These are phyloP conservation scores for Nymphicus hollandicus DNA, from an alignment of 2,113 vertebrate species.

Conservation along the genomic window DNA sequence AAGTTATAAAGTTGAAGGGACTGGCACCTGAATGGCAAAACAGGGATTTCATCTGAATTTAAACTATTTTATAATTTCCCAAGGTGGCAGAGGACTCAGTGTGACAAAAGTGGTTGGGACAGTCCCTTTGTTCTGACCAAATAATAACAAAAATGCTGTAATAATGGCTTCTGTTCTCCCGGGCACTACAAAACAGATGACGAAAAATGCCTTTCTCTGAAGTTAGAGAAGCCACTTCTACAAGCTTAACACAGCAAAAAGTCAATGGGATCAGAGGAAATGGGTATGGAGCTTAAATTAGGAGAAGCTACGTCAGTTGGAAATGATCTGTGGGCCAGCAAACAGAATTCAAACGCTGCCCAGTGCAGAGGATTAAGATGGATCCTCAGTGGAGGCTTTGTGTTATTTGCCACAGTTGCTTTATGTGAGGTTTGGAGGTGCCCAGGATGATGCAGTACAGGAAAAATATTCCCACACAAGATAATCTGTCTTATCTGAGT, in stretches of 20 bases:
- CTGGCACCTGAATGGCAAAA: neutral
- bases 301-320: neutral
- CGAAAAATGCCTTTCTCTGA: neutral
- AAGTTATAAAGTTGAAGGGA: neutral
- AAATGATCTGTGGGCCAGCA: neutral
- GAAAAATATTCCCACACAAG: neutral
- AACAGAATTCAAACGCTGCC: neutral
- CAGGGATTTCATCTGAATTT: neutral
- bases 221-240: neutral
- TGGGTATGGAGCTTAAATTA: neutral
- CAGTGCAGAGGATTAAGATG: neutral
- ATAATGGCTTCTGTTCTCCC: neutral
- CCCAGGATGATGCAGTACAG: neutral
- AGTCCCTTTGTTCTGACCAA: neutral
- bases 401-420: neutral
- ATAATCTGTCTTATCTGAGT: neutral
- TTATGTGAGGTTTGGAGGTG: neutral
- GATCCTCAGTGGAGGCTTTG: neutral
- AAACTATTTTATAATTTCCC: neutral
- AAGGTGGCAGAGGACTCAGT: neutral
- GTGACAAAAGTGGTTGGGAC: neutral
- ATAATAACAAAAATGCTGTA: neutral
- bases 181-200: neutral
- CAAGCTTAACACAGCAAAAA: neutral
- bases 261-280: neutral